phyloP scores from a whole-genome alignment of 2,113 vertebrate species.

The Mustela nigripes region DNA sequence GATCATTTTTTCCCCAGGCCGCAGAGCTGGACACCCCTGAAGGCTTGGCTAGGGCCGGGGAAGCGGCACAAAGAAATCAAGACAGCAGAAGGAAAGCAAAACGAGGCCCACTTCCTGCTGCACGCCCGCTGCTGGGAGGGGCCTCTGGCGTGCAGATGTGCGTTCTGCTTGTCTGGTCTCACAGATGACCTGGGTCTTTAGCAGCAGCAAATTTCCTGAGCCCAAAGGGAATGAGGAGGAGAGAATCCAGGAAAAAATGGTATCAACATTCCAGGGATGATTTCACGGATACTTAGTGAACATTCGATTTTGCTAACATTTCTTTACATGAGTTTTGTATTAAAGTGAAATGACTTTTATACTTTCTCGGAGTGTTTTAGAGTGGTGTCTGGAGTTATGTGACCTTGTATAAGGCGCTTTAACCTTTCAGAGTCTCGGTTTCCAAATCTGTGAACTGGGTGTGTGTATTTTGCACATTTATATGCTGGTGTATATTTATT shows the following conservation, averaged over 20 bases:
- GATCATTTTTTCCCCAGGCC: neutral
- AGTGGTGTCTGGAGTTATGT: neutral
- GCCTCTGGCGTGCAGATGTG: accelerated
- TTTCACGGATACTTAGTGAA: neutral
- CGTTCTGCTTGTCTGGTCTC: neutral
- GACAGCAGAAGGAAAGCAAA: neutral
- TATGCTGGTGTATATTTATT: no score
- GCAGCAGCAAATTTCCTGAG: neutral
- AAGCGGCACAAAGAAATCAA: neutral
- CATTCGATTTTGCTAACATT: neutral
- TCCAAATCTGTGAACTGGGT: neutral
- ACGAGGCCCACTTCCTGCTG: neutral
- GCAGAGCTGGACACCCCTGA: neutral
- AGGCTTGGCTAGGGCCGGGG: neutral
- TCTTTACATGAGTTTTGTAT: constrained; percentile 57
- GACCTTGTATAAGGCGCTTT: neutral
- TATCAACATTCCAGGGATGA: neutral
- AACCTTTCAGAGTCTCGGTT: neutral
- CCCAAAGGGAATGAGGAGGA: neutral
- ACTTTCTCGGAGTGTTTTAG: neutral
- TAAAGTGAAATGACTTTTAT: constrained; percentile 68
- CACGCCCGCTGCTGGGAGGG: accelerated
- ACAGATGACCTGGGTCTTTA: accelerated
- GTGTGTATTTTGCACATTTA: neutral
- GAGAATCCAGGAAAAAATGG: neutral